Evolutionary conservation across 2,797 vertebrate species (phyloP), one percentile per base, ranked within the genome.

Genomic region (Squalus acanthias): DNA sequence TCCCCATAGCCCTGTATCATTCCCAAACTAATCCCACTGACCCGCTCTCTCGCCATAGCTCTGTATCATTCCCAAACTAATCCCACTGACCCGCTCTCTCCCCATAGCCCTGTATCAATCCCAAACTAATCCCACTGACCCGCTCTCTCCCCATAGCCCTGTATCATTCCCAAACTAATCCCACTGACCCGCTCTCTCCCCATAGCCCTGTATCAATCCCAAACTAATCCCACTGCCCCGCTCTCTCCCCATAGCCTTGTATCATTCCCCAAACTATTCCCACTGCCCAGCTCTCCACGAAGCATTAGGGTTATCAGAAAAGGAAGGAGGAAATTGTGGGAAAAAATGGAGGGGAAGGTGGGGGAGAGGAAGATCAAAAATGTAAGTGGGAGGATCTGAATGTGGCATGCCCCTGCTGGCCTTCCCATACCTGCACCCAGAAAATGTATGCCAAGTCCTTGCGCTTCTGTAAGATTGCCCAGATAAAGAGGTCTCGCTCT

Each of bases 391-490:
- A 13, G 69, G 46, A 29, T 1, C 3, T 95, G 69, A 65, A 20
- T 72, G 93, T 39, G 7, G 46, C 9, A 4, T 72, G 67, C 17
- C 9, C 1, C 92, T 70, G 24, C 13, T 72, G 67, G 10, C 24
- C 4, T 10, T 6, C 2, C 50, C 50, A 3, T 98, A 99, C 99
- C 98, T 99, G 98, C 29, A 98, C 98, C 99, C 99, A 99, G 96
- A 98, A 98, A 70, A 99, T 99, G 65, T 98, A 98, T 24, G 99
- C 98, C 97, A 99, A 97, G 95, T 99, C 98, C 97, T 96, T 98
- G 72, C 98, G 98, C 97, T 98, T 99, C 97, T 99, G 99, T 22
- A 99, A 97, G 0, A 99, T 96, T 24, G 99, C 98, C 99, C 99
- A 99, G 87, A 99, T 98, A 96, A 99, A 99, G 63, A 99, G 98